Evolutionary conservation across 1,140 invertebrate species (phyloP).

Genomic region (Anagrus nilaparvatae): DNA sequence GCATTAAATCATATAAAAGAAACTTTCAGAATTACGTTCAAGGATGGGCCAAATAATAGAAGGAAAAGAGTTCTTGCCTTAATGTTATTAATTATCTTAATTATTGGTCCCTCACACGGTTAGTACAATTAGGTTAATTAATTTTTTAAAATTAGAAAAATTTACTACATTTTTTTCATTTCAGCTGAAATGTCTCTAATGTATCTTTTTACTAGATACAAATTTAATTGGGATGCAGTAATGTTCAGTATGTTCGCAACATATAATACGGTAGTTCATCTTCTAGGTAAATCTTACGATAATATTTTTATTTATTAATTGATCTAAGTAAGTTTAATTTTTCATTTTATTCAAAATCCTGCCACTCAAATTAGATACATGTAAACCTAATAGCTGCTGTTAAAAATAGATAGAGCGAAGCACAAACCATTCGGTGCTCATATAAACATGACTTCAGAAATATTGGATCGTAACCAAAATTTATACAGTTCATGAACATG

Average conservation of each 20-base stretch:
- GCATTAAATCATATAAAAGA: conserved; percentile 60
- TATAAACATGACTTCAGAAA: too few relatives aligned
- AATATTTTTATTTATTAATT: neutral
- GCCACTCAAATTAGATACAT: too few relatives aligned
- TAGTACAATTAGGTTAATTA: too few relatives aligned
- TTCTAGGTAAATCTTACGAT: conserved; percentile 51
- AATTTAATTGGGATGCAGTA: conserved; percentile 78
- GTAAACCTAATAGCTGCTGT: too few relatives aligned
- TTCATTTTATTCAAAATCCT: too few relatives aligned
- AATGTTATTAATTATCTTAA: conserved; percentile 70
- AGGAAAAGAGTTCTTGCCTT: conserved; percentile 60
- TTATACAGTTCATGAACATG: too few relatives aligned
- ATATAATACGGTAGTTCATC: conserved; percentile 66
- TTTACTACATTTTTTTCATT: conserved; percentile 33
- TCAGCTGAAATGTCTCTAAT: conserved; percentile 71
- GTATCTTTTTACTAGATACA: conserved; percentile 68
- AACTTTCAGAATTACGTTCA: conserved; percentile 66
- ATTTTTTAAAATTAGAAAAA: too few relatives aligned
- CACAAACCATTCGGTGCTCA: too few relatives aligned
- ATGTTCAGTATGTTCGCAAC: conserved; percentile 76
- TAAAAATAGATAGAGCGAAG: too few relatives aligned
- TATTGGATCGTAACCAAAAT: too few relatives aligned
- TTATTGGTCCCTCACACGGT: conserved; percentile 74
- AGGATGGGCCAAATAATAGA: conserved; percentile 58
- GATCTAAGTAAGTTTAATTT: too few relatives aligned